These are phyloP conservation scores for Peromyscus aztecus DNA, from an alignment of 2,797 vertebrate species.

Conservation along the genomic window DNA sequence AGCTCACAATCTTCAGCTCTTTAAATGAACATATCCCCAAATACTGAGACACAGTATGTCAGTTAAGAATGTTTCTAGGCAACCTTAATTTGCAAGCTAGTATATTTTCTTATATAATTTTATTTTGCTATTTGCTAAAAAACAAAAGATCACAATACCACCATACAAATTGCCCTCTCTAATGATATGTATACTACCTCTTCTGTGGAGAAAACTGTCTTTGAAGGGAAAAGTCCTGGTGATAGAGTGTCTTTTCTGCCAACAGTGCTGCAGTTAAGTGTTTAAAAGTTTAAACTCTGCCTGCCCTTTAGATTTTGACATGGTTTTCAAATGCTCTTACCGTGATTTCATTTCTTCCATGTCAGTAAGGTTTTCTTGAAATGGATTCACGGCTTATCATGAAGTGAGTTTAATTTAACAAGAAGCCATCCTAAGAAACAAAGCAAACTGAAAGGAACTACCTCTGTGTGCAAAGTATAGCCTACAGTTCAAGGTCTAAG, in stretches of 20 bases:
- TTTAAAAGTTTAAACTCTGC: not conserved
- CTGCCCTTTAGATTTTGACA: conserved; percentile 66
- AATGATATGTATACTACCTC: conserved; percentile 65
- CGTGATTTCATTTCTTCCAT: conserved; percentile 37
- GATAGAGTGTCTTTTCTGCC: not conserved
- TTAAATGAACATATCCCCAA: conserved; percentile 80
- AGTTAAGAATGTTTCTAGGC: conserved; percentile 74
- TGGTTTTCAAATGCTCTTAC: conserved; percentile 59
- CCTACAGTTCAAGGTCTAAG: not conserved
- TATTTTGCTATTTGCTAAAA: conserved; percentile 79
- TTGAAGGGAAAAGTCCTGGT: conserved; percentile 42
- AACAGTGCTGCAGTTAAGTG: conserved; percentile 46
- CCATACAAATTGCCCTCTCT: conserved; percentile 49
- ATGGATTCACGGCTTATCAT: conserved; percentile 46
- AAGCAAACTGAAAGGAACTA: conserved; percentile 45
- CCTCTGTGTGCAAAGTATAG: not conserved
- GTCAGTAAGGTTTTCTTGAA: conserved; percentile 62
- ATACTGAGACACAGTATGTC: conserved; percentile 71
- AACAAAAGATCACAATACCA: conserved; percentile 20
- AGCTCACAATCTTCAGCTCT: conserved; percentile 70
- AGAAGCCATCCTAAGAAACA: conserved; percentile 41
- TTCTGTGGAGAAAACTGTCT: conserved; percentile 68
- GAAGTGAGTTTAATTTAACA: conserved; percentile 60
- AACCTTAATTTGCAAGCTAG: conserved; percentile 78
- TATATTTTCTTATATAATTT: conserved; percentile 77